These are phyloP conservation scores for Apocheima hispidaria DNA, from an alignment of 2,888 invertebrate species.

Conservation along the genomic window DNA sequence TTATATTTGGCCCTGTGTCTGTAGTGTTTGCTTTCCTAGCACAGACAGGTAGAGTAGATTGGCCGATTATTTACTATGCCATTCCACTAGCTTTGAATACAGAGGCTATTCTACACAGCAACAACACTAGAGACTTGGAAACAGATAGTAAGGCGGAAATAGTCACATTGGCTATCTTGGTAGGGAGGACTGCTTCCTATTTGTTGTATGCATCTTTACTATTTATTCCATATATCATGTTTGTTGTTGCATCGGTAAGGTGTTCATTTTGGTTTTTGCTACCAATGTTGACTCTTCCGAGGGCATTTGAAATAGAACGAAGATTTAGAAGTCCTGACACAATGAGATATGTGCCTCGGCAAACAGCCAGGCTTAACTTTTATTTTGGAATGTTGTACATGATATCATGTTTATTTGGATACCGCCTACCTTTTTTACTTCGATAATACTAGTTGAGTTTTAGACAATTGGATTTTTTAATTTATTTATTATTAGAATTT, in stretches of 20 bases:
- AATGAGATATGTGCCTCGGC: constrained; percentile 93
- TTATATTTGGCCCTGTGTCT: constrained; percentile 97
- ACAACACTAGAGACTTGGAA: constrained; percentile 96
- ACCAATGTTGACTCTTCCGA: constrained; percentile 94
- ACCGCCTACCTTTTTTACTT: constrained; percentile 87
- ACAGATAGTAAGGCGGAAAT: constrained; percentile 95
- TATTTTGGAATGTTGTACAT: constrained; percentile 96
- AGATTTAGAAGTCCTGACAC: constrained; percentile 92
- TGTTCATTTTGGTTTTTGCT: constrained; percentile 95
- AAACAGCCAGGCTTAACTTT: constrained; percentile 96
- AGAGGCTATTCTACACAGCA: constrained; percentile 97
- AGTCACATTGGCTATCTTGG: constrained; percentile 97
- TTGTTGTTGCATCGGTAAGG: constrained; percentile 93
- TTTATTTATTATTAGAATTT: neutral
- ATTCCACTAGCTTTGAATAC: constrained; percentile 97
- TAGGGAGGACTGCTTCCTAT: constrained; percentile 96
- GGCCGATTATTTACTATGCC: constrained; percentile 96
- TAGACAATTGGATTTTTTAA: neutral
- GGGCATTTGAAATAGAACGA: constrained; percentile 96
- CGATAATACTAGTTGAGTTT: constrained; percentile 46
- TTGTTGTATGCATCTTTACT: constrained; percentile 95
- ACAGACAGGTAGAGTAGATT: constrained; percentile 96
- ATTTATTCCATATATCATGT: constrained; percentile 96
- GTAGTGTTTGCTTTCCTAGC: constrained; percentile 97
- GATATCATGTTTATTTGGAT: constrained; percentile 91